Base-by-base conservation (phyloP, 2,113 vertebrate genomes). In the Carettochelys insculpta region DNA sequence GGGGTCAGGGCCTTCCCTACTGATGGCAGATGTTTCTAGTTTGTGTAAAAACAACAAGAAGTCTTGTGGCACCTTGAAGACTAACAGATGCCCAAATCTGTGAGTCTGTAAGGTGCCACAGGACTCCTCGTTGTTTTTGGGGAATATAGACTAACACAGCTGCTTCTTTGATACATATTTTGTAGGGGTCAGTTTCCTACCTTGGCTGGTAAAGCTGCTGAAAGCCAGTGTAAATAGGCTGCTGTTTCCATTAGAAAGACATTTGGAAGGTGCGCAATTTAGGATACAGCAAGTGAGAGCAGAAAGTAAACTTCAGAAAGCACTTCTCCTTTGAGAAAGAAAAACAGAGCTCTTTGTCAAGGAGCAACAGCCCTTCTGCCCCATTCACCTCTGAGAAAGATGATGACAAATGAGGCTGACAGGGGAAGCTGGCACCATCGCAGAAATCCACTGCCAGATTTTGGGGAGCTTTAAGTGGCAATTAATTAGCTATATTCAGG, bases 401-500 rank as follows among this genome's bases (percentile, higher is more conserved):
- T 80, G 92, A 85, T 92, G 95, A 96, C 92, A 94, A 95, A 95
- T 4, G 94, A 97, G 87, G 85, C 90, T 90, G 85, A 41, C 0
- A 83, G 11, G 77, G 83, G 34, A 92, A 96, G 71, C 81, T 96
- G 96, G 96, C 96, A 96, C 83, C 43, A 61, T 45, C 53, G 1
- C 45, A 84, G 3, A 75, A 79, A 77, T 5, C 56, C 47, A n/a
- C 96, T 96, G 96, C 96, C 96, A 96, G 95, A 89, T 94, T 88
- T 87, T 83, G 82, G 95, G 92, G 85, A 96, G 92, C 90, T 95
- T 95, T 90, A 96, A 92, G 83, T 54, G 96, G 89, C 94, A 90
- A 96, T 96, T 96, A 96, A 97, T 97, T 95, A 96, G 95, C 7
- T 0, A 83, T 92, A 27, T 96, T 96, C 96, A 94, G 95, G 95